Percentiles rank a stretch among this genome's conserved stretches.
These are phyloP conservation scores for Nemopilema nomurai DNA, from an alignment of 30 jellyfish, hydroid and myxozoan genomes.

Conservation along the genomic window DNA sequence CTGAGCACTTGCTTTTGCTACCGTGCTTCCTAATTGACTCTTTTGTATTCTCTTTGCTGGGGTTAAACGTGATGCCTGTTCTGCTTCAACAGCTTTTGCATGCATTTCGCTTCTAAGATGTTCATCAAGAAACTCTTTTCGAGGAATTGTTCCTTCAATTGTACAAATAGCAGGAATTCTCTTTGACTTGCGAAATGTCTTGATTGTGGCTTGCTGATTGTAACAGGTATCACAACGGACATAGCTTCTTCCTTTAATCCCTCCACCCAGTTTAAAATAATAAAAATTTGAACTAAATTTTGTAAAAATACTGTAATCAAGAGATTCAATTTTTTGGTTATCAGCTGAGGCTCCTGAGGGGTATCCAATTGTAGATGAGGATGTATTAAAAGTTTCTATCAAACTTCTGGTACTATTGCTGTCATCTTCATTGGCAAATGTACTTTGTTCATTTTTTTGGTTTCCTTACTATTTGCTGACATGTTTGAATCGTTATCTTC, in stretches of 20 bases:
- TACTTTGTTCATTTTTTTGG: not conserved
- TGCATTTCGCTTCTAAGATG: constrained; percentile 19
- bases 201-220: constrained; percentile 17
- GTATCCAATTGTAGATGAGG: not conserved
- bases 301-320: not conserved
- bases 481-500: not conserved
- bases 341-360: not conserved
- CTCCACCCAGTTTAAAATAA: not conserved
- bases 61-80: constrained; percentile 21
- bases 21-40: constrained; percentile 19
- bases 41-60: constrained; percentile 17
- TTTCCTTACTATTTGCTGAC: not conserved
- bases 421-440: not conserved
- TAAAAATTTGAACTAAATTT: not conserved
- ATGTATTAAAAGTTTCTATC: not conserved
- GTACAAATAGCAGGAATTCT: constrained; percentile 16
- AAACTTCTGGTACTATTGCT: not conserved
- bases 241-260: constrained; percentile 15
- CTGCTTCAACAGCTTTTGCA: constrained; percentile 20
- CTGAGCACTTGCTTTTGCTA: constrained; percentile 6
- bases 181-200: constrained; percentile 11
- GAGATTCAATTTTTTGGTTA: not conserved
- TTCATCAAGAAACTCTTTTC: constrained; percentile 7
- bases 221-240: constrained; percentile 9
- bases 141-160: constrained; percentile 11